These are phyloP conservation scores for Mugil cephalus DNA, from an alignment of 2,113 vertebrate species.

Conservation along the genomic window DNA sequence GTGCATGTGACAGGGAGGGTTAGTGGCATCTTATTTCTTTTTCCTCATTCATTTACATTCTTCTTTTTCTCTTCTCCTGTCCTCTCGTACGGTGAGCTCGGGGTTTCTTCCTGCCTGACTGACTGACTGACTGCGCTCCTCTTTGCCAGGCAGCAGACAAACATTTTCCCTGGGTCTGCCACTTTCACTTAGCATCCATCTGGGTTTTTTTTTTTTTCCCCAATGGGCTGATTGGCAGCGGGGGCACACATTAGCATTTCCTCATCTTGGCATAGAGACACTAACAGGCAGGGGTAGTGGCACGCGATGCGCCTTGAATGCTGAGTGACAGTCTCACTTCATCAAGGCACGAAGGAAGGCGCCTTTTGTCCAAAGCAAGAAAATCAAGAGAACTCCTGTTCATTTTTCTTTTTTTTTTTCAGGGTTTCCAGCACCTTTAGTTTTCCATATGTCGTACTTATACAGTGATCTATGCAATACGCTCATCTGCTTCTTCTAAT, in stretches of 20 bases:
- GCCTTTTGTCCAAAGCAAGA: slow-evolving; percentile 25
- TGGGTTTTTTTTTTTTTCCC: slow-evolving; percentile 46
- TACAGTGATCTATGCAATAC: neutral
- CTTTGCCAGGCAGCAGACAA: slow-evolving; percentile 70
- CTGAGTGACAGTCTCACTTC: slow-evolving; percentile 45
- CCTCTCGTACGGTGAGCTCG: neutral
- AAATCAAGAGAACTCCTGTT: neutral
- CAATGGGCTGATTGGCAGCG: slow-evolving; percentile 80
- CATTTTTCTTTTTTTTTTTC: too few relatives aligned
- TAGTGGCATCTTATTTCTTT: neutral
- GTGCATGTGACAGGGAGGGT: slow-evolving; percentile 4
- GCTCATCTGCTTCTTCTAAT: neutral
- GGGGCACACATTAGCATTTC: slow-evolving; percentile 80
- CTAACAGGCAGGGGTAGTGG: slow-evolving; percentile 71
- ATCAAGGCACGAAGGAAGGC: slow-evolving; percentile 27
- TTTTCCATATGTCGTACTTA: neutral
- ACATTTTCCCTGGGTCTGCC: slow-evolving; percentile 81
- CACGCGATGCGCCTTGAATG: slow-evolving; percentile 70
- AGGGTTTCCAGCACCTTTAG: neutral
- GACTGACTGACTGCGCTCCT: slow-evolving; percentile 57
- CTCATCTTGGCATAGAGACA: slow-evolving; percentile 73
- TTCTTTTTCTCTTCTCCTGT: slow-evolving; percentile 1
- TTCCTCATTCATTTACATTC: neutral
- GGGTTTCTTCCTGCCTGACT: slow-evolving; percentile 32
- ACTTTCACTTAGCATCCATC: slow-evolving; percentile 78